These are phyloP conservation scores for Nyctereutes procyonoides DNA, from an alignment of 2,113 vertebrate species.

Conservation along the genomic window DNA sequence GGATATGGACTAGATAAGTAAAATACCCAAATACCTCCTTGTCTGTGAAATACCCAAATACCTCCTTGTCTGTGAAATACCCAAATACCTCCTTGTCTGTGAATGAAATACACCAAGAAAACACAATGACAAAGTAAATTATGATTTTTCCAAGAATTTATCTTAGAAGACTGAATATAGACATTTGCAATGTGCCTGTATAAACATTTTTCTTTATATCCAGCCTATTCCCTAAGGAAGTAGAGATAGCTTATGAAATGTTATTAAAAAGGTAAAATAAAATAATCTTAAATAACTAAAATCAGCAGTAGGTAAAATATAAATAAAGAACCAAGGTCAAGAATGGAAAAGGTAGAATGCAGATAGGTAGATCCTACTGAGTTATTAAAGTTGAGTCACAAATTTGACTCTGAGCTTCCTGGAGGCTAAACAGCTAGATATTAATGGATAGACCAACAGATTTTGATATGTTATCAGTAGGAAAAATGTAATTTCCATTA, in stretches of 20 bases:
- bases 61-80: neutral
- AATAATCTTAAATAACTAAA: slow-evolving; percentile 30
- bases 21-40: neutral
- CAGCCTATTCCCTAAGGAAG: neutral
- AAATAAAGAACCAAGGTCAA: slow-evolving; percentile 36
- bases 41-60: neutral
- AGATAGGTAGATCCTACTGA: slow-evolving; percentile 1
- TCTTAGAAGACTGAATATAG: neutral
- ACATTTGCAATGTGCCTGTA: neutral
- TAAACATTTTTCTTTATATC: slow-evolving; percentile 25
- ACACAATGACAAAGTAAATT: neutral
- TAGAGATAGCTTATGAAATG: neutral
- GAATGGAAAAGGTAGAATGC: neutral
- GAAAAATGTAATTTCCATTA: slow-evolving; percentile 72
- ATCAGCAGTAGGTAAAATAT: slow-evolving; percentile 30
- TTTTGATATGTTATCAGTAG: slow-evolving; percentile 70
- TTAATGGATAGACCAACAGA: slow-evolving; percentile 69
- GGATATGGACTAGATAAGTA: neutral
- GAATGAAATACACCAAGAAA: slow-evolving; percentile 5
- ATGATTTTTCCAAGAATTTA: slow-evolving; percentile 1
- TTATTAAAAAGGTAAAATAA: neutral
- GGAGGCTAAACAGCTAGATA: slow-evolving; percentile 69
- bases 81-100: neutral
- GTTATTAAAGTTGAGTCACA: slow-evolving; percentile 34
- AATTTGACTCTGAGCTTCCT: slow-evolving; percentile 64